Evolutionary conservation across 2,888 invertebrate genomes (phyloP).

Genomic region (Mylabris sibirica): DNA sequence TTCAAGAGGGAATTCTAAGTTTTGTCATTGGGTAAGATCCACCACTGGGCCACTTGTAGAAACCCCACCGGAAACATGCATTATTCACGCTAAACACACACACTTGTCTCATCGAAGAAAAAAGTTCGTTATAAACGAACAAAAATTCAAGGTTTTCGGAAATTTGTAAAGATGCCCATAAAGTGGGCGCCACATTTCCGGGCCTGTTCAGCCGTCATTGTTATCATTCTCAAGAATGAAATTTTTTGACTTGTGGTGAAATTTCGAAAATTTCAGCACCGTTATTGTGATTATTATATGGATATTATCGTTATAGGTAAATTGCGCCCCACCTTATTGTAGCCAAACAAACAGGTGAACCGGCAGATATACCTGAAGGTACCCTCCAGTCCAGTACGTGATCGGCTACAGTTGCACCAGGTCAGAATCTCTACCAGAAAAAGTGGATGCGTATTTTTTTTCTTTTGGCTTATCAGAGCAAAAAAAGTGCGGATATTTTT

Average conservation of each 20-base stretch:
- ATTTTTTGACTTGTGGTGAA: not conserved
- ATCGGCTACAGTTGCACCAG: slow-evolving; percentile 40
- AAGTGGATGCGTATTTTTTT: not conserved
- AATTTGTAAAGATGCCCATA: not conserved
- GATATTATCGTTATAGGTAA: not conserved
- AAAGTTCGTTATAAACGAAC: not conserved
- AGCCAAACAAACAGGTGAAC: slow-evolving; percentile 55
- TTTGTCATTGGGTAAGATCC: not conserved
- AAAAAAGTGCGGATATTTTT: not conserved
- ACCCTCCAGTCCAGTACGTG: slow-evolving; percentile 46
- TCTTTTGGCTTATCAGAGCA: too few species aligned
- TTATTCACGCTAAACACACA: slow-evolving; percentile 17
- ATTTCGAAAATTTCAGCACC: not conserved
- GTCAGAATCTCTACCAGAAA: not conserved
- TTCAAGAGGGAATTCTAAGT: not conserved
- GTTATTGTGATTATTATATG: not conserved
- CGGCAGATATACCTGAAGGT: slow-evolving; percentile 50
- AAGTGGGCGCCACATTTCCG: slow-evolving; percentile 11
- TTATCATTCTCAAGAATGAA: not conserved
- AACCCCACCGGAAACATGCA: slow-evolving; percentile 15
- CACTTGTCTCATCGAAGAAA: not conserved
- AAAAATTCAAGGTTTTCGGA: not conserved
- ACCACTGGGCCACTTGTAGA: not conserved
- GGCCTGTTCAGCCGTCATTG: not conserved
- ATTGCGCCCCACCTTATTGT: slow-evolving; percentile 49